Percentiles rank a stretch among this genome's conserved stretches.
These are phyloP conservation scores for Rafetus swinhoei DNA, from an alignment of 2,113 vertebrate genomes.

Conservation along the genomic window DNA sequence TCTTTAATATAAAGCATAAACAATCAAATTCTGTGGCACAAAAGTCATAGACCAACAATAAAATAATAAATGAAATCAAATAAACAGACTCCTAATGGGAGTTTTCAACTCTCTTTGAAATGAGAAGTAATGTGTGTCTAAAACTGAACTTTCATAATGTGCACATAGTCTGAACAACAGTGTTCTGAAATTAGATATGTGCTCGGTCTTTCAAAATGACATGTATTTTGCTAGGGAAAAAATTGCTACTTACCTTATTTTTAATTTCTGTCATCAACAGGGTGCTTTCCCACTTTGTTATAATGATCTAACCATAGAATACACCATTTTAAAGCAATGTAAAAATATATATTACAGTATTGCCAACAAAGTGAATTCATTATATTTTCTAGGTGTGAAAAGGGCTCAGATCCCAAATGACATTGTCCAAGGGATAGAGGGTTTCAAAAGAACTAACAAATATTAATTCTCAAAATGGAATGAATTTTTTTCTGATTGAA, in stretches of 20 bases:
- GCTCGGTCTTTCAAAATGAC: neutral
- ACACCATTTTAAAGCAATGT: neutral
- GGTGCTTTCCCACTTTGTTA: neutral
- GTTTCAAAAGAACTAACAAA: neutral
- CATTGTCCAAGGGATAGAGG: neutral
- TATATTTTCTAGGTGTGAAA: fast-evolving
- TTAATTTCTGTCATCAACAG: fast-evolving
- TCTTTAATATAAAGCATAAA: neutral
- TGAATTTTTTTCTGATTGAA: neutral
- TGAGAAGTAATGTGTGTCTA: neutral
- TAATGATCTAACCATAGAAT: fast-evolving
- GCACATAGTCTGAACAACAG: neutral
- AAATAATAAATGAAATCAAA: neutral
- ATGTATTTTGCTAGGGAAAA: neutral
- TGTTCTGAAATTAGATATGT: neutral
- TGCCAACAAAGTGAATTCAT: fast-evolving
- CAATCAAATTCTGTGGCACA: neutral
- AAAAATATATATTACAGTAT: fast-evolving
- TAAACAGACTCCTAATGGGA: neutral
- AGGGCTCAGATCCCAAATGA: neutral
- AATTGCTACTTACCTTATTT: neutral
- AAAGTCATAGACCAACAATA: neutral
- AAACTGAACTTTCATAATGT: neutral
- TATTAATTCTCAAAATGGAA: neutral
- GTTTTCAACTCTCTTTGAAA: neutral